Evolutionary conservation across 2,113 vertebrate species (phyloP).

Genomic region (Clupea harengus): DNA sequence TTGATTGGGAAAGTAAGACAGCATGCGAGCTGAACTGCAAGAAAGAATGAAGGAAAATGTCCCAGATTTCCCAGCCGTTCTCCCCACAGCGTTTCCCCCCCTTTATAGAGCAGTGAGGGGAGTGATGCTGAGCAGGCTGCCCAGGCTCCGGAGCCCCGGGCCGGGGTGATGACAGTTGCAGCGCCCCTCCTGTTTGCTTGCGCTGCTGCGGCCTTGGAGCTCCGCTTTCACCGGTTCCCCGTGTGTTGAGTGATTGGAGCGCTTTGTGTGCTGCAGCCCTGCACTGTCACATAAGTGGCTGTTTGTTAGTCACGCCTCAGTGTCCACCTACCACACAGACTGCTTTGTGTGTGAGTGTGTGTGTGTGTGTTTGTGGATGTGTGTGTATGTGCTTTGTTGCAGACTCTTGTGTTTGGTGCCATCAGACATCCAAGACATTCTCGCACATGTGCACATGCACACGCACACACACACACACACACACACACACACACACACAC

Average conservation of each 20-base stretch:
- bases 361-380: neutral
- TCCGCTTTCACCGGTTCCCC: neutral
- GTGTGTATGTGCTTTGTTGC: neutral
- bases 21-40: neutral
- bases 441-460: neutral
- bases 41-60: neutral
- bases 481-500: slow-evolving; percentile 1
- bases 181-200: neutral
- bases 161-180: neutral
- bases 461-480: neutral
- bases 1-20: neutral
- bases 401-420: neutral
- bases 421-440: neutral
- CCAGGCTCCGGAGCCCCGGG: neutral
- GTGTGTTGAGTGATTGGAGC: slow-evolving; percentile 31
- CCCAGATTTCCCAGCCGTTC: neutral
- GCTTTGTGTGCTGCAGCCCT: neutral
- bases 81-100: neutral
- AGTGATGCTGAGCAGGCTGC: neutral
- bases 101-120: neutral
- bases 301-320: neutral
- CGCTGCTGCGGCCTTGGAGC: neutral
- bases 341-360: slow-evolving; percentile 19
- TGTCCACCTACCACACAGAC: neutral
- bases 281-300: neutral